These are phyloP conservation scores for Doryteuthis pealeii DNA, from an alignment of 1,140 invertebrate genomes.

Conservation along the genomic window DNA sequence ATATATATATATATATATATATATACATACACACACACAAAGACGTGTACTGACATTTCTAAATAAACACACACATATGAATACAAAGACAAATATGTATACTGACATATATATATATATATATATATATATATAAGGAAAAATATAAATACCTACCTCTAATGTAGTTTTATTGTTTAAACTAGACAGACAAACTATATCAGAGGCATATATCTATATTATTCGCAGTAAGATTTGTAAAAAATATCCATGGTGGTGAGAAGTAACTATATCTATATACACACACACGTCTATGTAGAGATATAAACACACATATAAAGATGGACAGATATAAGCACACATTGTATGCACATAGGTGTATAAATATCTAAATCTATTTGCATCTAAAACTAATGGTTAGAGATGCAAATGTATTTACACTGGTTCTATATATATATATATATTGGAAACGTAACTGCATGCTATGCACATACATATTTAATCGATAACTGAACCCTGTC, in stretches of 20 bases:
- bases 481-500: too few species aligned
- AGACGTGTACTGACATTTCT: not conserved
- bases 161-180: too few species aligned
- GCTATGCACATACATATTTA: too few species aligned
- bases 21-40: not conserved
- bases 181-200: too few species aligned
- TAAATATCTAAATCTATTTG: not conserved
- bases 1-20: not conserved
- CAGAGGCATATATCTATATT: too few species aligned
- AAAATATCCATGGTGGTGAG: too few species aligned
- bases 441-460: too few species aligned
- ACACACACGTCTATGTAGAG: not conserved
- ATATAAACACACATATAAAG: not conserved
- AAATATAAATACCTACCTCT: too few species aligned
- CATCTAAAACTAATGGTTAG: not conserved
- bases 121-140: slow-evolving; percentile 1
- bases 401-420: not conserved
- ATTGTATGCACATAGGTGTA: not conserved
- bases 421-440: not conserved
- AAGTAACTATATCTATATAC: too few species aligned
- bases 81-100: not conserved
- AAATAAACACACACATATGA: not conserved
- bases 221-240: too few species aligned
- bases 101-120: not conserved
- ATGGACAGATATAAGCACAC: not conserved